Evolutionary conservation across 2,113 vertebrate genomes (phyloP).

Genomic region (zebrafish (Danio rerio)): GRCz12tu NC_133191.1:29188501-29189000

Average conservation of each 20-base stretch:
- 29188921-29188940: too few species aligned
- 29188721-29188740: slow-evolving; percentile 69
- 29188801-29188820: too few species aligned
- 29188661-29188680: slow-evolving; percentile 28
- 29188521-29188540: slow-evolving; percentile 35
- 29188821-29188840: too few species aligned
- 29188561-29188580: slow-evolving; percentile 50
- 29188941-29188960: too few species aligned
- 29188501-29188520: slow-evolving; percentile 49
- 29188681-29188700: slow-evolving; percentile 69
- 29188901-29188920: too few species aligned
- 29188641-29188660: background rate
- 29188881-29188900: too few species aligned
- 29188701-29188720: slow-evolving; percentile 68
- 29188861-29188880: too few species aligned
- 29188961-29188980: too few species aligned
- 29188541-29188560: slow-evolving; percentile 59
- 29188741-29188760: background rate
- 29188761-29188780: background rate
- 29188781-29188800: background rate
- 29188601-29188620: slow-evolving; percentile 34
- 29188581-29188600: slow-evolving; percentile 17
- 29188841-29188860: too few species aligned
- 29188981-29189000: too few species aligned
- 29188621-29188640: slow-evolving; percentile 21